Evolutionary conservation across 2,797 vertebrate genomes (phyloP).

Genomic region (Mormyrops attenuatus): DNA sequence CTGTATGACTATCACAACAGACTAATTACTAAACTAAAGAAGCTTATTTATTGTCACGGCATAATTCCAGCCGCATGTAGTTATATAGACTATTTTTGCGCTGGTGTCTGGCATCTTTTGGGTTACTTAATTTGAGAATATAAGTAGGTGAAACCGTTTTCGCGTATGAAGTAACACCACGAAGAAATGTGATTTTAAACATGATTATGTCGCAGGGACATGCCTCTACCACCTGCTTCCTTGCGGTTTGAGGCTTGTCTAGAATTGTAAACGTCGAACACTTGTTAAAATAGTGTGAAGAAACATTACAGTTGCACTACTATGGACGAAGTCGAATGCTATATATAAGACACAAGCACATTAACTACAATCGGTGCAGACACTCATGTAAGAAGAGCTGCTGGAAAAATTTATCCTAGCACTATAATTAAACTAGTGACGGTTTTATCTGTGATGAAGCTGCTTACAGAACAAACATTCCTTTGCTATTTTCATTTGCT

Average conservation of each 20-base stretch:
- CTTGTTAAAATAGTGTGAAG: background rate
- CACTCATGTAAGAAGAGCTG: background rate
- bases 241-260: conserved; percentile 1
- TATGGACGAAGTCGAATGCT: background rate
- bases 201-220: background rate
- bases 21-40: background rate
- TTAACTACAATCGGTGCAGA: background rate
- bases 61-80: background rate
- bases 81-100: background rate
- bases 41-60: background rate
- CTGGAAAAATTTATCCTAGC: background rate
- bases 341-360: background rate
- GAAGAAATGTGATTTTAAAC: background rate
- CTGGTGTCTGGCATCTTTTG: background rate
- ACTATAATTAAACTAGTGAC: background rate
- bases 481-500: background rate
- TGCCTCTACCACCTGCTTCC: background rate
- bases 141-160: background rate
- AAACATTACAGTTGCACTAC: background rate
- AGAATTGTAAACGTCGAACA: conserved; percentile 1
- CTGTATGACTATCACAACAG: background rate
- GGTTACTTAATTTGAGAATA: background rate
- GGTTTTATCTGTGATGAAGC: background rate
- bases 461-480: background rate
- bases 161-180: background rate